Evolutionary conservation across 2,888 invertebrate genomes (phyloP).

Genomic region (Selenia dentaria): DNA sequence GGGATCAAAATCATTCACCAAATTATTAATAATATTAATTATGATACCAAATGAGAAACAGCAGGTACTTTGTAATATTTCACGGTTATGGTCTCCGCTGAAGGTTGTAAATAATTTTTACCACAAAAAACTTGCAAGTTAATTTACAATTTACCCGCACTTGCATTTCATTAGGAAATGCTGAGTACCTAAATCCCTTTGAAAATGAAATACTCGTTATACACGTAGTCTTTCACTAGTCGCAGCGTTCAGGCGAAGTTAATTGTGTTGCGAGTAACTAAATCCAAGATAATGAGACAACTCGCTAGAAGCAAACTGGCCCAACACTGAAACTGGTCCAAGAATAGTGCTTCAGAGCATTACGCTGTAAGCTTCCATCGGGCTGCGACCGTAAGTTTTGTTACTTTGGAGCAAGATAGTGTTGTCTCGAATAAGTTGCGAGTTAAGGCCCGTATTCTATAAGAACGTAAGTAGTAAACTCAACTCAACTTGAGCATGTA

Average conservation of each 20-base stretch:
- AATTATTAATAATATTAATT: too few relatives aligned
- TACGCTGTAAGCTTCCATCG: constrained; percentile 20
- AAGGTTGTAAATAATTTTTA: too few relatives aligned
- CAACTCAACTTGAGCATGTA: too few relatives aligned
- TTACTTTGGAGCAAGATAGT: neutral
- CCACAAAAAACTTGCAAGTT: neutral
- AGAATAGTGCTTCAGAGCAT: constrained; percentile 23
- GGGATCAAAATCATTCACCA: too few relatives aligned
- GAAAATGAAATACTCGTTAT: constrained; percentile 13
- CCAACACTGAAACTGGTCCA: constrained; percentile 15
- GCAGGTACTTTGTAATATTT: too few relatives aligned
- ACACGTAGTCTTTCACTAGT: constrained; percentile 20
- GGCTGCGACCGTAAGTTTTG: constrained; percentile 5
- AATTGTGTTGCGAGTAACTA: constrained; percentile 53
- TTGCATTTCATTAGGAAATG: constrained; percentile 20
- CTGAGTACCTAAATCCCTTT: constrained; percentile 10
- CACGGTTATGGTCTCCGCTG: too few relatives aligned
- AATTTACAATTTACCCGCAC: constrained; percentile 8
- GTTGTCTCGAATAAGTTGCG: too few relatives aligned
- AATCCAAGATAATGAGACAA: constrained; percentile 60
- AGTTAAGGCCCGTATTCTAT: too few relatives aligned
- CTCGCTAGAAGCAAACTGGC: constrained; percentile 42
- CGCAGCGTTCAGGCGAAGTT: constrained; percentile 39
- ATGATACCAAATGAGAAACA: too few relatives aligned
- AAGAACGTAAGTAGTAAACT: too few relatives aligned